Percentiles rank a stretch among this genome's conserved stretches.
phyloP scores from a whole-genome alignment of 1,140 invertebrate genomes.

The Zaprionus nigranus region DNA sequence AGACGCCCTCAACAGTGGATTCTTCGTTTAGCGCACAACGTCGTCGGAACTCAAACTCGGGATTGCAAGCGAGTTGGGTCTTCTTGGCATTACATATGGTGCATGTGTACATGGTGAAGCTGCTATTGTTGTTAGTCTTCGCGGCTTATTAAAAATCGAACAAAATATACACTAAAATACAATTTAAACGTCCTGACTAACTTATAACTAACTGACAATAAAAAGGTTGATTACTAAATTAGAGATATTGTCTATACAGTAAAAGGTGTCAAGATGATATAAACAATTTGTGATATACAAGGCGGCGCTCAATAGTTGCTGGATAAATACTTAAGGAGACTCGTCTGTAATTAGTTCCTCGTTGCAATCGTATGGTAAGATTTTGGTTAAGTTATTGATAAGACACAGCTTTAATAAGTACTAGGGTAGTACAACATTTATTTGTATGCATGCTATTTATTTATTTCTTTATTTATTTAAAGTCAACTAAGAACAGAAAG shows the following conservation, averaged over 20 bases:
- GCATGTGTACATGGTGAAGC: conserved; percentile 28
- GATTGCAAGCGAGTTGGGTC: not conserved
- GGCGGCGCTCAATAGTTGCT: no score
- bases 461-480: no score
- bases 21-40: not conserved
- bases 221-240: not conserved
- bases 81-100: conserved; percentile 26
- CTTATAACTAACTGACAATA: not conserved
- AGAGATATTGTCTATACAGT: not conserved
- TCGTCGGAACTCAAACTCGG: conserved; percentile 31
- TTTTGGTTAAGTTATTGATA: no score
- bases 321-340: no score
- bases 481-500: no score
- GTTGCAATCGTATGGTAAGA: no score
- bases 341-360: no score
- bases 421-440: no score
- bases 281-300: not conserved
- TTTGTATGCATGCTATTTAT: not conserved
- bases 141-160: not conserved
- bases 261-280: not conserved
- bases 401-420: no score
- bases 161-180: not conserved
- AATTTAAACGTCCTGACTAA: not conserved
- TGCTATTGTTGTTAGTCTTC: not conserved
- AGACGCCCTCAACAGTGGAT: conserved; percentile 26